Base-by-base conservation (phyloP, 1,140 invertebrate genomes). In the Cotesia typhae region DNA sequence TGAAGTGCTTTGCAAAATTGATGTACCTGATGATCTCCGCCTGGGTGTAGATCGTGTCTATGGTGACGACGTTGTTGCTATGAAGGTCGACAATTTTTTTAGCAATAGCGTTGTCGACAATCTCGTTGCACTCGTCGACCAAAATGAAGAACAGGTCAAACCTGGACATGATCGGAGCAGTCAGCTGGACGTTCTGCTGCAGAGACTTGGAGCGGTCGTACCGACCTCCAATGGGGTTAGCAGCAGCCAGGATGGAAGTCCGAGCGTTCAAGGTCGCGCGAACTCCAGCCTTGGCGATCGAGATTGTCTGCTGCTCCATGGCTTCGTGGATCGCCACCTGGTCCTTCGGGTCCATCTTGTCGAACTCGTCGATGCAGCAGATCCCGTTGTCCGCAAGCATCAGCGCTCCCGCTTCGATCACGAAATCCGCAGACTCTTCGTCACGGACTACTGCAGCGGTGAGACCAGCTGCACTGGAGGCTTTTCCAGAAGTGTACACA, bases 271-370 rank as follows among this genome's bases (percentile, higher is more conserved):
- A 87, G 0, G 98, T 99, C 1, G 98, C 96, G 82, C 97, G 92
- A 0, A 99, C 96, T 61, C 98, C 98, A 68, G 98, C 98, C 90
- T 99, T 99, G 0, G 98, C 98, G 67, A 99, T 92, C 1, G 97
- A 98, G 81, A 99, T 99, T 0, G 98, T 99, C 87, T 99, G 98
- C 83, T 99, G 98, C 90, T 99, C 98, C 98, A 99, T 99, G 61
- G 98, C 98, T 89, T 99, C 98, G 87, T 99, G 98, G 82, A 99
- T 99, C 36, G 98, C 98, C 4, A 99, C 97, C 86, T 99, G 98
- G 90, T 99, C 98, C 72, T 92, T 92, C 1, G 90, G 90, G 84
- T 99, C 98, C 98, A 99, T 99, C 89, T 99, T 99, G 82, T 99
- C 98, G 87, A 99, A 99, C 88, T 99, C 98, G 84, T 99, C 98